Base-by-base conservation (phyloP, 1,140 invertebrate genomes). In the Drosophila chauvacae region DNA sequence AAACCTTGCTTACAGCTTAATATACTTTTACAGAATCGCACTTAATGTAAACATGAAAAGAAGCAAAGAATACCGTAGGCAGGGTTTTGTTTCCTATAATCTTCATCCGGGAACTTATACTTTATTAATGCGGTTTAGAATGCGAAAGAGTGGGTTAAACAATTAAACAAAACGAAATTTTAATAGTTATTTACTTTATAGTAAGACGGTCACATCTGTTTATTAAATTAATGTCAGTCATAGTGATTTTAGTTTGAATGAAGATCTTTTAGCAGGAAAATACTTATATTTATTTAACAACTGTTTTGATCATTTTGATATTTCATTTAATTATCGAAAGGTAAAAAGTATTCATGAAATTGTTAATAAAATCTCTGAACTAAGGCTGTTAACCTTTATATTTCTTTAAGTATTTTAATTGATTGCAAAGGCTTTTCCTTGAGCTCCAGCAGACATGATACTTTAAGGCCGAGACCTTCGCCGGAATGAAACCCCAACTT, bases 1-100 rank as follows among this genome's bases (percentile, higher is more conserved):
- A 72, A 71, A 60, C 30, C 42, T 60, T 42, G 30, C 33, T 51
- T 30, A 71, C 66, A 23, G 53, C 45, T 42, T 11, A n/a, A 33
- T 35, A 69, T 35, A 20, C 14, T 68, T 20, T 28, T 5, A 10
- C 45, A 20, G 11, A 50, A 14, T 51, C 33, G 16, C 13, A 20
- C 6, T 23, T 16, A 35, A 47, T 28, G 58, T 35, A 48, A 62
- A 62, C 16, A 30, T 33, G 20, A 44, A 33, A 42, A 18, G 16
- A 37, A 2, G 35, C 11, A 16, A 66, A 23, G 18, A 26, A 39
- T 47, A 63, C 33, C n/a, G 18, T 48, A 39, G 39, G 23, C 33
- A 7, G 13, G 42, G 23, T 39, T 68, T 48, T 47, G 33, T 37
- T 30, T 45, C 30, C 26, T 18, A n/a, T 30, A 45, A 64, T 47